Evolutionary conservation across 2,888 invertebrate genomes (phyloP), one percentile per base, ranked within the genome.

Genomic region (Epinotia nisella): DNA sequence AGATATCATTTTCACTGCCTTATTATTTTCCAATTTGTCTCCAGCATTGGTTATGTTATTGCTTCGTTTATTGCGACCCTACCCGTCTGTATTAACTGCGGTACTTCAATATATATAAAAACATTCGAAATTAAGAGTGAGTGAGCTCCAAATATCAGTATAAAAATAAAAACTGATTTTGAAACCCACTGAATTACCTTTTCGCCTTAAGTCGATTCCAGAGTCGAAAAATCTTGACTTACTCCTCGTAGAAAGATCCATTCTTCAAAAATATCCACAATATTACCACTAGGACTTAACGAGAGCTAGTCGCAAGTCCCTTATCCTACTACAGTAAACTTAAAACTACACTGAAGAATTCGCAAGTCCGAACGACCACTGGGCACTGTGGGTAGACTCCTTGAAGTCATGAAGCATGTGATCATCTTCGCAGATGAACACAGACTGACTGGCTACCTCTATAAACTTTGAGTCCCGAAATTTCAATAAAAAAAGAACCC

Each of bases 221-320:
- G 93, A 93, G 92, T 93, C 93, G 89, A 92, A 93, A 93, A 93
- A 93, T 92, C 93, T 93, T 91, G 93, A 93, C 92, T 93, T 93
- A 93, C 93, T 92, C 87, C 93, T 82, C 84, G 92, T 84, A 77
- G 93, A 92, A 75, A 93, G 90, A 89, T 93, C 93, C 93, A 93
- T 93, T 80, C 81, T 80, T 77, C 71, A 60, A 51, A 76, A 83
- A 79, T 73, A 77, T 80, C 78, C 84, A 81, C 84, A 64, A 65
- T 61, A 67, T 60, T 70, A 51, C 24, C 71, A 75, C 68, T 58
- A 61, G 45, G 58, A 74, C 66, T 69, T 74, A 71, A 70, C 41
- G 13, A 70, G 51, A 58, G 68, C 55, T 56, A 70, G 59, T 29
- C 64, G 29, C 35, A 41, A 69, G 66, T 74, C 39, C 61, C 74